These are phyloP conservation scores for Neomicropteryx cornuta DNA, from an alignment of 1,140 invertebrate species.

Conservation along the genomic window DNA sequence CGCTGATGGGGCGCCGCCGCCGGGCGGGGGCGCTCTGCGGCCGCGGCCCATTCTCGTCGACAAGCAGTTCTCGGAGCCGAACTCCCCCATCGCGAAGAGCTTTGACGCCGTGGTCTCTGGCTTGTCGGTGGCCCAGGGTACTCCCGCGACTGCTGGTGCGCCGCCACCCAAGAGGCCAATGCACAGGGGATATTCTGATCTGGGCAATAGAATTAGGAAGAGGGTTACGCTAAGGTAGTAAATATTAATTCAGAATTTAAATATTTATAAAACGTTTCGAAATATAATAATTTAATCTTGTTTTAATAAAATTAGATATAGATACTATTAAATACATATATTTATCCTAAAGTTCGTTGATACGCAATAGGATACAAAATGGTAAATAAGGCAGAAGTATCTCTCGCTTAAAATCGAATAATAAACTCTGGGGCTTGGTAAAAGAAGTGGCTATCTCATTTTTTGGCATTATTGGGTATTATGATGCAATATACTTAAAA, in stretches of 20 bases:
- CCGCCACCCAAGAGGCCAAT: slow-evolving; percentile 44
- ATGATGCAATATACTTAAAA: too few species aligned
- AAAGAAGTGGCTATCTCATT: too few species aligned
- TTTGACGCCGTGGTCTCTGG: slow-evolving; percentile 29
- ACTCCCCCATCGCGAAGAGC: slow-evolving; percentile 50
- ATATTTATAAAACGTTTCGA: not conserved
- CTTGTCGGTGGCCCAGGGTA: slow-evolving; percentile 20
- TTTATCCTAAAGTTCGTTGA: not conserved
- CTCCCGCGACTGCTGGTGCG: slow-evolving; percentile 19
- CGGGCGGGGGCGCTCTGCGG: slow-evolving; percentile 15
- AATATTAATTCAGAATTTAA: slow-evolving; percentile 10
- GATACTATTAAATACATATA: slow-evolving; percentile 9
- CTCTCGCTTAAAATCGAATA: too few species aligned
- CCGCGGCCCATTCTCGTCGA: slow-evolving; percentile 56
- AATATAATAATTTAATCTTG: not conserved
- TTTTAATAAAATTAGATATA: slow-evolving; percentile 7
- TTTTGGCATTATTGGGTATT: too few species aligned
- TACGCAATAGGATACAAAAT: not conserved
- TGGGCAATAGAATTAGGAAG: slow-evolving; percentile 69
- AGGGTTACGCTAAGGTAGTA: slow-evolving; percentile 66
- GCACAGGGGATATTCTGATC: slow-evolving; percentile 66
- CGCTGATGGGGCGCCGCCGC: slow-evolving; percentile 18
- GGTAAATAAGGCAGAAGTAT: not conserved
- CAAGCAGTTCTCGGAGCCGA: slow-evolving; percentile 69
- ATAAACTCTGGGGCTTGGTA: too few species aligned